These are phyloP conservation scores for Trilocha varians DNA, from an alignment of 2,888 invertebrate species.

Conservation along the genomic window DNA sequence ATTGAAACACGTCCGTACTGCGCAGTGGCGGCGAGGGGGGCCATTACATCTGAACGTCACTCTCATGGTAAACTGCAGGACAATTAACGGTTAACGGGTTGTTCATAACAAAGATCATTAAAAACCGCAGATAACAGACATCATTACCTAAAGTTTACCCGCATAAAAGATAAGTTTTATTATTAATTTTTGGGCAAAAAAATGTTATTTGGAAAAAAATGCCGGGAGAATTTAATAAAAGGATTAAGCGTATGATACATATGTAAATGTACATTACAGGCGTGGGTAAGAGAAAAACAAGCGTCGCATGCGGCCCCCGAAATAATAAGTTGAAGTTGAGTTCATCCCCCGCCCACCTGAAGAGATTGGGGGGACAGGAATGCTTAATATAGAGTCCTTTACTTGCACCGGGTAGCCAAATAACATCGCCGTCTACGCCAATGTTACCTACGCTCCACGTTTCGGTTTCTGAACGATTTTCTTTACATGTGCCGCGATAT, in stretches of 20 bases:
- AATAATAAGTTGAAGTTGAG: slow-evolving; percentile 68
- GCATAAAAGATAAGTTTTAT: slow-evolving; percentile 1
- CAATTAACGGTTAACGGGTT: slow-evolving; percentile 65
- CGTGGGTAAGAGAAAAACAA: slow-evolving; percentile 56
- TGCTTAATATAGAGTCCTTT: slow-evolving; percentile 71
- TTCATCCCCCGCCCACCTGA: slow-evolving; percentile 59
- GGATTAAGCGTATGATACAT: slow-evolving; percentile 48
- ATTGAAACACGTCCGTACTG: too few species aligned
- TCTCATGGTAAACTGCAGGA: slow-evolving; percentile 52
- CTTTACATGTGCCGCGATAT: slow-evolving; percentile 7
- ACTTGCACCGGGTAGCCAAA: slow-evolving; percentile 62
- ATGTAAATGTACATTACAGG: slow-evolving; percentile 45
- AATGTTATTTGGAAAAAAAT: slow-evolving; percentile 27
- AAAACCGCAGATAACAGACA: slow-evolving; percentile 21
- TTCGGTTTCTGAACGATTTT: slow-evolving; percentile 27
- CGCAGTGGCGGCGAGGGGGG: too few species aligned
- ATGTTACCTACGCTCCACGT: slow-evolving; percentile 31
- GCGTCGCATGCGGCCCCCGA: slow-evolving; percentile 52
- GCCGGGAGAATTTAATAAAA: slow-evolving; percentile 53
- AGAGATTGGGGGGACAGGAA: slow-evolving; percentile 65
- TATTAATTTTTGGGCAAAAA: slow-evolving; percentile 20
- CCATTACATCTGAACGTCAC: slow-evolving; percentile 59
- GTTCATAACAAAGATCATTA: slow-evolving; percentile 36
- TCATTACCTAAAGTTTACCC: not conserved
- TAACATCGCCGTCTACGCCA: slow-evolving; percentile 57